phyloP scores from a whole-genome alignment of 92 coral and sea anemone genomes.

The Hydrozoanthus gracilis region DNA sequence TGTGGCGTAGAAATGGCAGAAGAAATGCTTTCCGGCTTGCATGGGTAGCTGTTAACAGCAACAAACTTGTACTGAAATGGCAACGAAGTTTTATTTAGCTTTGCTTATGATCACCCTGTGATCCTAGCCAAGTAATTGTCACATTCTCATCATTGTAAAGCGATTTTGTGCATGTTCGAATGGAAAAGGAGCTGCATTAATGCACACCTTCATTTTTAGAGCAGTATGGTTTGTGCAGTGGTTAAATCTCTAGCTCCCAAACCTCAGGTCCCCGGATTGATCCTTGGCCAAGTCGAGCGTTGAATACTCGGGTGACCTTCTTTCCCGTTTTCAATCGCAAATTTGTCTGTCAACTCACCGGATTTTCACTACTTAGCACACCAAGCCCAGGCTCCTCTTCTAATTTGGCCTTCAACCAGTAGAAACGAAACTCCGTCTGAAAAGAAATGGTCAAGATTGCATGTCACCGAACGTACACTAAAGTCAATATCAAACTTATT shows the following conservation, averaged over 20 bases:
- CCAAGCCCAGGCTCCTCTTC: constrained; percentile 74
- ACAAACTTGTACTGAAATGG: constrained; percentile 76
- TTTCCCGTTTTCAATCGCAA: not conserved
- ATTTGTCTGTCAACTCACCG: constrained; percentile 57
- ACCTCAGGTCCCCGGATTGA: no score
- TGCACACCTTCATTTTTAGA: no score
- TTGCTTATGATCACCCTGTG: no score
- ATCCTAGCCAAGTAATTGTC: no score
- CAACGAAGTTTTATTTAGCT: not conserved
- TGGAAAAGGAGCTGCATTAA: no score
- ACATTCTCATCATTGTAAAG: no score
- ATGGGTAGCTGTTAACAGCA: constrained; percentile 56
- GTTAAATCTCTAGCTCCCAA: no score
- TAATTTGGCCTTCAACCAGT: constrained; percentile 92
- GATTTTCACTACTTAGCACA: constrained; percentile 66
- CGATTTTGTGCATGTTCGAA: no score
- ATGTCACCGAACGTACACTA: not conserved
- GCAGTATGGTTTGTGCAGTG: no score
- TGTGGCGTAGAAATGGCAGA: constrained; percentile 57
- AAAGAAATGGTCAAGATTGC: not conserved
- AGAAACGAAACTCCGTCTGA: constrained; percentile 94
- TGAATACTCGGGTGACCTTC: no score
- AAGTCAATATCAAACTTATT: not conserved
- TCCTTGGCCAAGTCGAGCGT: no score
- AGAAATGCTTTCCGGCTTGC: constrained; percentile 66